Percentiles rank a stretch among this genome's conserved stretches.
phyloP scores from a whole-genome alignment of 2,797 vertebrate genomes.

The Typhlichthys eigenmanni region DNA sequence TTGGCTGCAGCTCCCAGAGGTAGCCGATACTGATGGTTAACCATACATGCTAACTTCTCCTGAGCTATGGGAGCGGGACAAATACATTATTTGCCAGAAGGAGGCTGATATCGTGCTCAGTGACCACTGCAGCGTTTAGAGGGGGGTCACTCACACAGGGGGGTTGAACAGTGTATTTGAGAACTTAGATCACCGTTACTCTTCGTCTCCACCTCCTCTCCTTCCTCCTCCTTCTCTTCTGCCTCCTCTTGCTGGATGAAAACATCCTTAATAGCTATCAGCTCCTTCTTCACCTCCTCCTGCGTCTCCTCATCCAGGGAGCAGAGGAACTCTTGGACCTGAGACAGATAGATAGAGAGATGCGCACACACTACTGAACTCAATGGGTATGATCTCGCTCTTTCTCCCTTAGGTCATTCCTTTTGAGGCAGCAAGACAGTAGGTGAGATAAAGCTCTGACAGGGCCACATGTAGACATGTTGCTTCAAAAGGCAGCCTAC shows the following conservation, averaged over 20 bases:
- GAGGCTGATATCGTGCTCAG: conserved; percentile 52
- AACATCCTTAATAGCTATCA: conserved; percentile 91
- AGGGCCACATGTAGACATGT: too few relatives aligned
- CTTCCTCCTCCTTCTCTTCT: conserved; percentile 63
- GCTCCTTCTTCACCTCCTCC: conserved; percentile 85
- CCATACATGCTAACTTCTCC: too few relatives aligned
- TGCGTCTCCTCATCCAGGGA: conserved; percentile 82
- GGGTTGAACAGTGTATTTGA: conserved; percentile 74
- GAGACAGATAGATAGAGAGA: conserved; percentile 5
- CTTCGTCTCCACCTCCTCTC: conserved; percentile 57
- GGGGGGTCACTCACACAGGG: conserved; percentile 71
- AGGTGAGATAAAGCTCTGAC: too few relatives aligned
- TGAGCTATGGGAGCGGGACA: not conserved
- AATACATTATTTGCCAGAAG: not conserved
- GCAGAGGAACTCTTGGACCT: conserved; percentile 90
- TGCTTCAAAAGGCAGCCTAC: too few relatives aligned
- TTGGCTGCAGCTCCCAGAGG: not conserved
- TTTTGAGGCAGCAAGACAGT: too few relatives aligned
- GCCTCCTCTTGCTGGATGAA: conserved; percentile 83
- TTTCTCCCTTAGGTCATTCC: too few relatives aligned
- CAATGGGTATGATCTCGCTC: not conserved
- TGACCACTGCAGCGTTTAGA: conserved; percentile 25
- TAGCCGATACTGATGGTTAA: not conserved
- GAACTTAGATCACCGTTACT: conserved; percentile 81
- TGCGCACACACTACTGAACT: not conserved